Base-by-base conservation (phyloP, 92 coral and sea anemone genomes). In the Diadumene lineata region DNA sequence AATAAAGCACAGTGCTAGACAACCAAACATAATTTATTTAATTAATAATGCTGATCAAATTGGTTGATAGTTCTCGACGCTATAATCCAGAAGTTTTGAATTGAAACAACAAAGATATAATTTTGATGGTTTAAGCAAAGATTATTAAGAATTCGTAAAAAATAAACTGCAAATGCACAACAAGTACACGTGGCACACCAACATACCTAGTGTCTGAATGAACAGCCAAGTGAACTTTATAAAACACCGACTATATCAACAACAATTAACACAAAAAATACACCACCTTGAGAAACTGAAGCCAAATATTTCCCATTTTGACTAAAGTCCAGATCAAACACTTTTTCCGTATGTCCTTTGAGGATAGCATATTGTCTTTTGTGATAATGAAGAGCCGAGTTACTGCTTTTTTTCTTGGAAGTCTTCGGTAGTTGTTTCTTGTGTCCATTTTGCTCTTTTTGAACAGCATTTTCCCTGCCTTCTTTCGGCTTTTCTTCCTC, bases 271-370 rank as follows among this genome's bases (percentile, higher is more conserved):
- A 76, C 22, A 33, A 34, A 43, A 55, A 13, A 63, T 16, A 33
- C 81, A 50, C 66, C 81, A 96, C 99, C 99, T 96, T 90, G 86
- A 19, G 99, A 76, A 31, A 87, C 85, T 7, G 99, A 92, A 0
- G 96, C 99, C 64, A 96, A 74, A 46, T 72, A 75, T 89, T 96
- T 96, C 68, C 93, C 99, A 64, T 96, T 96, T 67, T 65, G 27
- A 66, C 91, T 96, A 82, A 92, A 92, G 71, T 96, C 97, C 77
- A 96, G 78, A 80, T 92, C 93, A 66, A 79, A 80, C 7, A 96
- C 93, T 73, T 84, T 82, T 34, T 92, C 87, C 16, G 97, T 89
- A 74, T 96, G 99, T 63, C 99, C 99, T 72, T 96, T 96, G 23
- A 96, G 79, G 60, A 89, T 69, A 72, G 97, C 93, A 30, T 76